These are phyloP conservation scores for Bugula neritina DNA, from an alignment of 2,888 invertebrate species.

Conservation along the genomic window DNA sequence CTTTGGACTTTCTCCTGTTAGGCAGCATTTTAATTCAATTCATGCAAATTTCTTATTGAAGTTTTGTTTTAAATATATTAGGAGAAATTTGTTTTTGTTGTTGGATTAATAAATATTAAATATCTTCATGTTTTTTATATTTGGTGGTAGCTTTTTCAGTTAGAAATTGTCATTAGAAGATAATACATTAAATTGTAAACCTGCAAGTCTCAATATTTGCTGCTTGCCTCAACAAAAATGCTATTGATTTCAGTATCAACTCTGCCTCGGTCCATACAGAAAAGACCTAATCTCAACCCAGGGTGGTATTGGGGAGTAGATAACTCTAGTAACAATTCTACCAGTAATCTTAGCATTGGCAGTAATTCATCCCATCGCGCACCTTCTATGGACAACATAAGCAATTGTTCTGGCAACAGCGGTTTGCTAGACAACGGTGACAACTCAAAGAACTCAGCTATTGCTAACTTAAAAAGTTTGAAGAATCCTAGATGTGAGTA, in stretches of 20 bases:
- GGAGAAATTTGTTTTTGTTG: no score
- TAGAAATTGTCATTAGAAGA: no score
- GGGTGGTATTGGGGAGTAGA: neutral
- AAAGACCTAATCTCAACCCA: slow-evolving; percentile 6
- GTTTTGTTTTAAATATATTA: no score
- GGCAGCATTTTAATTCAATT: no score
- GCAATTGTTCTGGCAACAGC: slow-evolving; percentile 15
- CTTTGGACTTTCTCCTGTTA: no score
- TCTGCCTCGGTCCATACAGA: slow-evolving; percentile 2
- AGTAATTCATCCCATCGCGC: neutral
- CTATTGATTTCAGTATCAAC: neutral
- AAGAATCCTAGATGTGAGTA: slow-evolving; percentile 25
- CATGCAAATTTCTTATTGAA: no score
- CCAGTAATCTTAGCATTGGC: slow-evolving; percentile 4
- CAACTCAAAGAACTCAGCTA: slow-evolving; percentile 8
- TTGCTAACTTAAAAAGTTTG: slow-evolving; percentile 7
- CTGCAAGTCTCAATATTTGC: no score
- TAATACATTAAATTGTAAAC: no score
- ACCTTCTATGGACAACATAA: slow-evolving; percentile 9
- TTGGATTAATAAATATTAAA: no score
- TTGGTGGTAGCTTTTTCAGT: no score
- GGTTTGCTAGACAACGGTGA: slow-evolving; percentile 6
- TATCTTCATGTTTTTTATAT: no score
- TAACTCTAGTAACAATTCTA: slow-evolving; percentile 17
- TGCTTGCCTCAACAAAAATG: no score